These are phyloP conservation scores for Furcifer pardalis DNA, from an alignment of 2,797 vertebrate species.

Conservation along the genomic window DNA sequence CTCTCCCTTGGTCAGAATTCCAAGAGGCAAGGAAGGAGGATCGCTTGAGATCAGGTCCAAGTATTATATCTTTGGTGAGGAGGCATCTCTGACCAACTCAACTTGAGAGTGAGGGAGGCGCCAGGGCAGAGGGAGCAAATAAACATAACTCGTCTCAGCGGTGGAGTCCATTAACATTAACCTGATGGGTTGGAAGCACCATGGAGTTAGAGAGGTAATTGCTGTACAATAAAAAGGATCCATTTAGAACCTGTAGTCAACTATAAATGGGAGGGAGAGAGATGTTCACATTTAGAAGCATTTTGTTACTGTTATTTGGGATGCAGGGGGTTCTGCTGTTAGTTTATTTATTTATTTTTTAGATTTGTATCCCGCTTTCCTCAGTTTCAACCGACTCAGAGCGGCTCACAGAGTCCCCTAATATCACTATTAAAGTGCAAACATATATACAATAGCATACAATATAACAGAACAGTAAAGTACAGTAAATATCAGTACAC, in stretches of 20 bases:
- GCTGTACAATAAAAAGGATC: conserved; percentile 74
- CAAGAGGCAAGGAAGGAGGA: too few relatives aligned
- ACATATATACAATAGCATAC: too few relatives aligned
- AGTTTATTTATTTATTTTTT: too few relatives aligned
- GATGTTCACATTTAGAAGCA: conserved; percentile 59
- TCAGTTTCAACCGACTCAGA: too few relatives aligned
- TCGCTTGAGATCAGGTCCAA: too few relatives aligned
- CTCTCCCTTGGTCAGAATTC: too few relatives aligned
- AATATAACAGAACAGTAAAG: too few relatives aligned
- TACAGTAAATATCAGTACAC: too few relatives aligned
- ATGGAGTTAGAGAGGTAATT: conserved; percentile 77
- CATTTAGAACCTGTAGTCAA: conserved; percentile 75
- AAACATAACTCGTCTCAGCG: conserved; percentile 62
- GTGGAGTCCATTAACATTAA: conserved; percentile 74
- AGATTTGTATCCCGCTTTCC: too few relatives aligned
- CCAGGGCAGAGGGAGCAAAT: conserved; percentile 58
- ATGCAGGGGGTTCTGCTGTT: conserved; percentile 57
- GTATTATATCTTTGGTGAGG: too few relatives aligned
- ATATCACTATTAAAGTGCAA: too few relatives aligned
- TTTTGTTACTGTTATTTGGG: conserved; percentile 61
- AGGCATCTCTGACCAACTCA: not conserved
- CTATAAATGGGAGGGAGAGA: conserved; percentile 49
- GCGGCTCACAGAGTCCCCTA: too few relatives aligned
- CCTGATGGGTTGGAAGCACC: conserved; percentile 70
- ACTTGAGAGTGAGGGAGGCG: conserved; percentile 60